Evolutionary conservation across 2,888 invertebrate species (phyloP).

Genomic region (Lamellibrachia columna): DNA sequence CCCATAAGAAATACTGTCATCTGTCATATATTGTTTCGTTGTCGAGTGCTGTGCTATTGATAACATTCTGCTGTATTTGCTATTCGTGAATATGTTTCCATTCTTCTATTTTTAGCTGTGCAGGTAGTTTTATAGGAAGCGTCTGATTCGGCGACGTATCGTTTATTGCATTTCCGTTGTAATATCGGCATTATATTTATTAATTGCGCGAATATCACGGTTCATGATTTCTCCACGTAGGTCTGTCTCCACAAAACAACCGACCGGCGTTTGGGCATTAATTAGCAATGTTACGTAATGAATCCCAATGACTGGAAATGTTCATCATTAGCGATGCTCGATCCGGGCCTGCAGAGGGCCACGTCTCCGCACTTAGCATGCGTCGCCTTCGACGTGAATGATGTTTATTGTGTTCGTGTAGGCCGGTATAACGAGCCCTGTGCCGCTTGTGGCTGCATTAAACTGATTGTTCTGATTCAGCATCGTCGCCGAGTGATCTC

Average conservation of each 20-base stretch:
- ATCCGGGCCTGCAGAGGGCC: not conserved
- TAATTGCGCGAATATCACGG: not conserved
- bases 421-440: not conserved
- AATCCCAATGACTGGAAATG: not conserved
- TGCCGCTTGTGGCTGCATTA: not conserved
- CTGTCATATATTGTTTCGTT: too few species aligned
- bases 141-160: not conserved
- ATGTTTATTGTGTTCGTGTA: not conserved
- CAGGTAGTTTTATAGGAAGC: too few species aligned
- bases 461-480: slow-evolving; percentile 16
- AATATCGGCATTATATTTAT: not conserved
- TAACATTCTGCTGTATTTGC: too few species aligned
- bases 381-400: not conserved
- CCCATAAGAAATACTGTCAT: too few species aligned
- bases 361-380: not conserved
- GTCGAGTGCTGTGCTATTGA: too few species aligned
- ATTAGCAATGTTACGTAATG: not conserved
- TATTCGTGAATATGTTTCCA: too few species aligned
- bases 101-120: too few species aligned
- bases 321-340: not conserved
- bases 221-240: not conserved
- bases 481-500: not conserved
- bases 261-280: not conserved
- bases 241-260: not conserved
- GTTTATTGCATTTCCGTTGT: not conserved